These are phyloP conservation scores for Standfussiana lucernea DNA, from an alignment of 2,888 invertebrate genomes.

Conservation along the genomic window DNA sequence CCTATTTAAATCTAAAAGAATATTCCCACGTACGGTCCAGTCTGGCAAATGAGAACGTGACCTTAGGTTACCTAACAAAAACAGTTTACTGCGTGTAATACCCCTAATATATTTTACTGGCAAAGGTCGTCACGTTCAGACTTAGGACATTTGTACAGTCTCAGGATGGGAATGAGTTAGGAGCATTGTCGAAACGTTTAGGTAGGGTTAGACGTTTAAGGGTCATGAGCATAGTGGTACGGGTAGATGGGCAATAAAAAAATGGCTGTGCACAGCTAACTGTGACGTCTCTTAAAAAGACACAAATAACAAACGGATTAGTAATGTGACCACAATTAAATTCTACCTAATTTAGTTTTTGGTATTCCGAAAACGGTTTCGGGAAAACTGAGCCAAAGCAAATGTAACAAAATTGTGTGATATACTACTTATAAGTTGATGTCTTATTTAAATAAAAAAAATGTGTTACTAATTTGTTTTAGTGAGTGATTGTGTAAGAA, in stretches of 20 bases:
- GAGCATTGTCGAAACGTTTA: slow-evolving; percentile 36
- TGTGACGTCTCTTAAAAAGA: too few relatives aligned
- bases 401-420: neutral
- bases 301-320: too few relatives aligned
- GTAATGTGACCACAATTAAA: neutral
- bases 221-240: neutral
- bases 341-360: neutral
- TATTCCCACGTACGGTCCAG: neutral
- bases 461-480: neutral
- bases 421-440: too few relatives aligned
- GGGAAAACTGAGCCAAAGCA: neutral
- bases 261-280: neutral
- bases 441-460: too few relatives aligned
- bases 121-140: slow-evolving; percentile 53
- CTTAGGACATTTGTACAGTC: slow-evolving; percentile 38
- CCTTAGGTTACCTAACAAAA: slow-evolving; percentile 46
- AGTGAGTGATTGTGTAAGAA: neutral
- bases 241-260: slow-evolving; percentile 1
- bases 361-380: neutral
- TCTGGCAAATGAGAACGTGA: slow-evolving; percentile 16
- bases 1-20: neutral
- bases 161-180: slow-evolving; percentile 23
- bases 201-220: slow-evolving; percentile 3
- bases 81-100: slow-evolving; percentile 54
- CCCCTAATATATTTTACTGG: slow-evolving; percentile 54